Base-by-base conservation (phyloP, 2,888 invertebrate species). In the Eupithecia subumbrata region DNA sequence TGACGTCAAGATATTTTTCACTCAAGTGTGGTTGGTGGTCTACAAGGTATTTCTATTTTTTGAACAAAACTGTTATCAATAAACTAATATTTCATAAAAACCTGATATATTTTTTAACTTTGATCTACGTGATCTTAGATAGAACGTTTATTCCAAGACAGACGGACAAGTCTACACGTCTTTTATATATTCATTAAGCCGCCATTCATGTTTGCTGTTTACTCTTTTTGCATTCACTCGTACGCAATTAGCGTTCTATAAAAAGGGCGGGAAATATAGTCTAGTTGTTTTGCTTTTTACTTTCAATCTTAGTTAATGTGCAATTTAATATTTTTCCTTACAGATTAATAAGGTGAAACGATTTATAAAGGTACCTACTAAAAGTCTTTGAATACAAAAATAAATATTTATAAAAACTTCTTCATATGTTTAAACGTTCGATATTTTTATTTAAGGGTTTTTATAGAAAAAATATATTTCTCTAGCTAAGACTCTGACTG, bases 201-300 rank as follows among this genome's bases (percentile, higher is more conserved):
- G 30, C 56, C 78, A 79, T 80, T 79, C 76, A 76, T 56, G 40
- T 72, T 45, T 30, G 63, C 25, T 79, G 52, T 73, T 71, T 71
- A 66, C 69, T 74, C 73, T 76, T 76, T 76, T 77, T 74, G 69
- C 64, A 60, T 60, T 60, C 25, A 60, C 25, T 25, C n/a, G 71
- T 45, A 69, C 64, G 64, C 43, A 76, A 73, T 76, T 64, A 71
- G 18, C 64, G 64, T 34, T 64, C 64, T 64, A 64, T 64, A 64
- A 64, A 64, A 64, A 34, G 64, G 64, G 64, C 64, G 30, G 64
- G 64, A 34, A 64, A 64, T 34, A 34, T 18, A 64, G 64, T 9
- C 34, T 34, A 30, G 64, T 64, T 30, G 18, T 18, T 64, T 64
- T 34, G 64, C 30, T 34, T 34, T 18, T 34, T 64, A 25, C 12